These are phyloP conservation scores for Cheilosia vulpina DNA, from an alignment of 2,888 invertebrate genomes.

Conservation along the genomic window DNA sequence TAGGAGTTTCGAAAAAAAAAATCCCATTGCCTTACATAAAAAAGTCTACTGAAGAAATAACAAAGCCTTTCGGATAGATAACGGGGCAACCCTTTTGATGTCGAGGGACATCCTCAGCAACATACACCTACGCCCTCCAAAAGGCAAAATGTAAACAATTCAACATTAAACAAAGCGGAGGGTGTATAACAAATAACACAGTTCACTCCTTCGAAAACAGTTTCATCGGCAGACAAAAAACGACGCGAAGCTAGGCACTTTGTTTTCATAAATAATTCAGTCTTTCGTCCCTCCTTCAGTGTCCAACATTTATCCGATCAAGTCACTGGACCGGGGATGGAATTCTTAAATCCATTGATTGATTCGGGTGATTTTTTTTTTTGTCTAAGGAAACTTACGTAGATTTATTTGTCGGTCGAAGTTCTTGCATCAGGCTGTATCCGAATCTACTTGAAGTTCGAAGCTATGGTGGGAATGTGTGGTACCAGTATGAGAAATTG, in stretches of 20 bases:
- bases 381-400: constrained; percentile 4
- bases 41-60: constrained; percentile 6
- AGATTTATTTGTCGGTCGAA: too few species aligned
- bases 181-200: constrained; percentile 35
- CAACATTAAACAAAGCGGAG: constrained; percentile 37
- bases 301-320: constrained; percentile 57
- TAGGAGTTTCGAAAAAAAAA: background rate
- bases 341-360: constrained; percentile 66
- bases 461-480: too few species aligned
- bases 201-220: constrained; percentile 43
- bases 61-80: constrained; percentile 31
- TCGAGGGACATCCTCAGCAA: constrained; percentile 46
- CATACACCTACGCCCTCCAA: constrained; percentile 36
- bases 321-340: constrained; percentile 37
- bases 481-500: too few species aligned
- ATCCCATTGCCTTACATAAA: background rate
- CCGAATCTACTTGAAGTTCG: too few species aligned
- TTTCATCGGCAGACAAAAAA: background rate
- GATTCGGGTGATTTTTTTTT: constrained; percentile 44
- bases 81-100: constrained; percentile 50
- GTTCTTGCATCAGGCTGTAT: too few species aligned
- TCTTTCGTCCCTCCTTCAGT: constrained; percentile 39
- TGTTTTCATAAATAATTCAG: constrained; percentile 65
- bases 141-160: constrained; percentile 50
- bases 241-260: constrained; percentile 43